Conservation (phyloP, 37 sponge, comb jelly and placozoan species). For the Chondrilla cf. caribensis region DNA sequence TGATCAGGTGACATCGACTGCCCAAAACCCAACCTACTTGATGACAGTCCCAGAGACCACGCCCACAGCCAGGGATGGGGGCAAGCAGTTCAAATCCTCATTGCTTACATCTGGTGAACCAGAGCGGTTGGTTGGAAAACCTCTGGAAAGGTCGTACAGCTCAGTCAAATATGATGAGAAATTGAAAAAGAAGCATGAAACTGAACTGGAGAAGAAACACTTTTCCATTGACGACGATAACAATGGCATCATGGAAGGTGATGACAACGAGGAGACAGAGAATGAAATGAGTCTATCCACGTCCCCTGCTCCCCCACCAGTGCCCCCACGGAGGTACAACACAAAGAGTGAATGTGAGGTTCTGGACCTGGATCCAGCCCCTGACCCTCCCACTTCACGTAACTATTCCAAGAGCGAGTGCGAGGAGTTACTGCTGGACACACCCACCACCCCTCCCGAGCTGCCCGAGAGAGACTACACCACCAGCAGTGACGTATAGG, state of each 20-base stretch:
- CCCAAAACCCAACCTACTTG: constrained; percentile 6
- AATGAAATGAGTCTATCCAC: no score
- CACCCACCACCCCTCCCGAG: neutral
- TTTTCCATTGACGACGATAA: neutral
- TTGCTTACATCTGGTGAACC: neutral
- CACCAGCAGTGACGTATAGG: no score
- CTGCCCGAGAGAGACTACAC: no score
- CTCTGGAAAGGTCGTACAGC: neutral
- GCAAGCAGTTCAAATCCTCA: neutral
- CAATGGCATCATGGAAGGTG: neutral
- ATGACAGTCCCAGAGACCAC: neutral
- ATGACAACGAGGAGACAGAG: neutral
- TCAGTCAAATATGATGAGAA: neutral
- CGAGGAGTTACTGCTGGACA: neutral
- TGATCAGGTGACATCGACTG: neutral
- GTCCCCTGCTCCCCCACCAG: neutral
- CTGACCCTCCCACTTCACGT: neutral
- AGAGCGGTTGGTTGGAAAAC: neutral
- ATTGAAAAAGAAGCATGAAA: neutral
- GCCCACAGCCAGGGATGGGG: neutral
- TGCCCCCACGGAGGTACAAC: neutral
- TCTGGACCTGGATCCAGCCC: neutral
- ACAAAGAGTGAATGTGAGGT: constrained; percentile 25
- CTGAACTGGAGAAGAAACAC: neutral
- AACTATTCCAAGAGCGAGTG: constrained; percentile 1